Percentiles rank a stretch among this genome's conserved stretches.
These are phyloP conservation scores for Siphamia tubifer DNA, from an alignment of 2,113 vertebrate genomes.

Conservation along the genomic window DNA sequence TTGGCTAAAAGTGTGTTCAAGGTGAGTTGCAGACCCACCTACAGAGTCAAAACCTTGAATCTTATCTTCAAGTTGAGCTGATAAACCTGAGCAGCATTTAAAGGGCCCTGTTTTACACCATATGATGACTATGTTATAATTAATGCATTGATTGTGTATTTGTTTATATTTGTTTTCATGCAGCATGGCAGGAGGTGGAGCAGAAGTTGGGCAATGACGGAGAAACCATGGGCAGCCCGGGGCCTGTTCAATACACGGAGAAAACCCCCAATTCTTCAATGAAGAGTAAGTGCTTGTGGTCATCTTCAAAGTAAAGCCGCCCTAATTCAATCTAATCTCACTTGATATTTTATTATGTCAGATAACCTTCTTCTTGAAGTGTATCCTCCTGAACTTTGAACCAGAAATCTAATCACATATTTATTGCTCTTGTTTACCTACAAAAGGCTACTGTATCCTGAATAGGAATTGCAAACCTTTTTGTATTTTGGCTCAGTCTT, in stretches of 20 bases:
- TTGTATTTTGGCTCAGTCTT: not conserved
- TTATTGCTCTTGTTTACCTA: not conserved
- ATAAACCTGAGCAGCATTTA: too few relatives aligned
- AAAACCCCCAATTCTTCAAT: conserved; percentile 84
- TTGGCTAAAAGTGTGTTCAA: not conserved
- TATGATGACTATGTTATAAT: too few relatives aligned
- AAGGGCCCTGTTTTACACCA: too few relatives aligned
- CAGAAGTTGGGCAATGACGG: conserved; percentile 80
- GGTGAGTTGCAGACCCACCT: not conserved
- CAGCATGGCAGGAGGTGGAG: conserved; percentile 95
- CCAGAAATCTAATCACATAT: not conserved
- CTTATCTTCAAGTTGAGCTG: not conserved
- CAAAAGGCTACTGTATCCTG: not conserved
- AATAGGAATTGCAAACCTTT: not conserved
- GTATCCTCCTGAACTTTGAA: conserved; percentile 12
- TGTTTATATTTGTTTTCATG: not conserved
- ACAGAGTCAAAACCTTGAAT: conserved; percentile 14
- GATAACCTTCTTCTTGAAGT: not conserved
- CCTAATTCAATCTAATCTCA: not conserved
- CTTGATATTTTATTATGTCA: not conserved
- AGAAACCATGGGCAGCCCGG: conserved; percentile 62
- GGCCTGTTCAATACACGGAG: conserved; percentile 89
- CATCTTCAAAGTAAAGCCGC: not conserved
- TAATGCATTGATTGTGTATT: not conserved
- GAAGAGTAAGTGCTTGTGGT: conserved; percentile 82